A percentile compares a stretch with the other conserved stretches of the same genome.
Evolutionary conservation across 2,797 vertebrate genomes (phyloP).

Genomic region (Squalus acanthias): DNA sequence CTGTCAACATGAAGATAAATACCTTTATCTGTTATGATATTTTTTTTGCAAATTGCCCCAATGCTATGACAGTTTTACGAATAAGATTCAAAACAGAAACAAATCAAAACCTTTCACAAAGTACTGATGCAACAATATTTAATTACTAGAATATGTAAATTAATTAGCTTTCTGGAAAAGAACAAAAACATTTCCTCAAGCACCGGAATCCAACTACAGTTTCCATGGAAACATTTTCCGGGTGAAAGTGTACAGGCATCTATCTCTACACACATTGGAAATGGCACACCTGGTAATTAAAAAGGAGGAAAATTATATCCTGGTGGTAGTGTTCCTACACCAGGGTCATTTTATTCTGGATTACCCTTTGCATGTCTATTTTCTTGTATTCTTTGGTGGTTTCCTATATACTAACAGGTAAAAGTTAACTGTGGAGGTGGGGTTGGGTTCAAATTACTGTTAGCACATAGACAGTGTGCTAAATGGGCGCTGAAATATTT

Average conservation of each 20-base stretch:
- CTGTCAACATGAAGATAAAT: neutral
- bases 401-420: neutral
- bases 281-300: neutral
- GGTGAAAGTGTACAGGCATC: neutral
- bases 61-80: neutral
- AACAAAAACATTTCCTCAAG: neutral
- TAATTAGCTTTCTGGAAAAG: neutral
- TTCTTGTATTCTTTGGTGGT: neutral
- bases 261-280: neutral
- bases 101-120: neutral
- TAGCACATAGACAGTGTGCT: neutral
- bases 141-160: neutral
- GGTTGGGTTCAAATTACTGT: neutral
- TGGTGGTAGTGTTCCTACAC: neutral
- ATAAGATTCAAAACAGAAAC: constrained; percentile 8
- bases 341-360: neutral
- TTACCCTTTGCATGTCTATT: neutral
- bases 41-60: neutral
- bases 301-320: neutral
- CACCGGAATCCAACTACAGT: neutral
- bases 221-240: neutral
- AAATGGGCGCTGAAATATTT: neutral
- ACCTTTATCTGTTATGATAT: neutral
- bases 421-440: neutral
- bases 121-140: neutral